Conservation (phyloP, 1,140 invertebrate genomes). For the Lordiphosa clarofinis region DNA sequence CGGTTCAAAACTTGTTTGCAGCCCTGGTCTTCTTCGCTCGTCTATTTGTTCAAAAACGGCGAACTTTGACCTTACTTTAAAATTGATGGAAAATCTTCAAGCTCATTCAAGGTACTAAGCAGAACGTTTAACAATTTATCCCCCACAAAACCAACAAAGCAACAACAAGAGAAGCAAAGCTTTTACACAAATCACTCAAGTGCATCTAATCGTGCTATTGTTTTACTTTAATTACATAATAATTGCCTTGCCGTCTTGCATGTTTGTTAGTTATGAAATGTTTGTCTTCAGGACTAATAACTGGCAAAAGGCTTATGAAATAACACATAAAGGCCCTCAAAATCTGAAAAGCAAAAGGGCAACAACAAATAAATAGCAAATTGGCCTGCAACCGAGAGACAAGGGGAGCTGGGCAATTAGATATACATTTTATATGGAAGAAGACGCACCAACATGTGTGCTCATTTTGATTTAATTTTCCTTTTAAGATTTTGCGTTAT, state of each 20-base stretch:
- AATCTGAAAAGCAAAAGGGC: slow-evolving; percentile 10
- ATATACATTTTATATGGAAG: too few relatives aligned
- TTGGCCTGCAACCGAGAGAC: slow-evolving; percentile 38
- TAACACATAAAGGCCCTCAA: slow-evolving; percentile 25
- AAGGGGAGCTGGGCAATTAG: slow-evolving; percentile 48
- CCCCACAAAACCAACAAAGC: slow-evolving; percentile 3
- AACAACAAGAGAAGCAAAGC: slow-evolving; percentile 5
- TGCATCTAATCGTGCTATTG: slow-evolving; percentile 60
- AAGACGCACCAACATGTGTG: slow-evolving; percentile 36
- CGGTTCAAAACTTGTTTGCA: too few relatives aligned
- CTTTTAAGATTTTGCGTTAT: slow-evolving; percentile 60
- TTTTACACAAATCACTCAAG: slow-evolving; percentile 33
- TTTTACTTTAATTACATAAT: slow-evolving; percentile 77
- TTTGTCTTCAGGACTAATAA: slow-evolving; percentile 42
- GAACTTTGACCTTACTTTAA: not conserved
- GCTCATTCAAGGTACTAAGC: not conserved
- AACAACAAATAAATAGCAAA: slow-evolving; percentile 57
- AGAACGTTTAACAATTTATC: slow-evolving; percentile 3
- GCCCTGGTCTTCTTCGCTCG: too few relatives aligned
- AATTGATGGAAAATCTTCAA: slow-evolving; percentile 1
- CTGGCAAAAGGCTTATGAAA: slow-evolving; percentile 58
- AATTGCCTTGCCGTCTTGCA: slow-evolving; percentile 51
- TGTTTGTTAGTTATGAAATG: slow-evolving; percentile 17
- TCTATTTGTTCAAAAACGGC: too few relatives aligned
- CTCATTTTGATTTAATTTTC: slow-evolving; percentile 76